These are phyloP conservation scores for Pteromalus puparum DNA, from an alignment of 1,140 invertebrate species.

Conservation along the genomic window DNA sequence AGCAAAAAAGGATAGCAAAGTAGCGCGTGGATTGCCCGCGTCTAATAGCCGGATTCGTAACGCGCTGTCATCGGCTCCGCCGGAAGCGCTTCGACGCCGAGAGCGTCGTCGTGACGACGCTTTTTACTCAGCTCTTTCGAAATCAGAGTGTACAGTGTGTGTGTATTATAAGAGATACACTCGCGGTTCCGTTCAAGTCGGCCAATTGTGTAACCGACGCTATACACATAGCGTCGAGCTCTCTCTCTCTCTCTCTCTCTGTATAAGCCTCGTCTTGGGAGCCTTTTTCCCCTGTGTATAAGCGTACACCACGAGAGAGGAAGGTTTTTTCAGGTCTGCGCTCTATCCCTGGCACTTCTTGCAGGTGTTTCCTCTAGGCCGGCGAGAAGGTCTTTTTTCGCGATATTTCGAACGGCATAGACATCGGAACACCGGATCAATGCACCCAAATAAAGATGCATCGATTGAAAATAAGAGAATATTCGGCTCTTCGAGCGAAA, in stretches of 20 bases:
- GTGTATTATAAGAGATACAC: background rate
- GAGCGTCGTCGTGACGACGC: background rate
- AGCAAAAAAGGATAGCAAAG: background rate
- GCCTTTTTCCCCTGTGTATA: background rate
- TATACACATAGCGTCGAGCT: background rate
- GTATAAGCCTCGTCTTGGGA: background rate
- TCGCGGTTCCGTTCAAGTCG: background rate
- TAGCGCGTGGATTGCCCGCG: background rate
- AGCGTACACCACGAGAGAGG: too few species aligned
- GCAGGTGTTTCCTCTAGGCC: background rate
- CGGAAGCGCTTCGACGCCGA: background rate
- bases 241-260: background rate
- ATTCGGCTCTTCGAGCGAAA: background rate
- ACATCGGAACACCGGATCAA: too few species aligned
- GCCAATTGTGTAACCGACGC: background rate
- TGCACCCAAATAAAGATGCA: too few species aligned
- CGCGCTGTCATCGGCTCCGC: constrained; percentile 1
- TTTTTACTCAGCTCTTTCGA: constrained; percentile 23
- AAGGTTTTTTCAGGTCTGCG: background rate
- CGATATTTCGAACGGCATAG: background rate
- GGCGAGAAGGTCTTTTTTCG: background rate
- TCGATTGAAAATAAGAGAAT: background rate
- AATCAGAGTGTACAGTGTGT: background rate
- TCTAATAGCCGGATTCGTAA: constrained; percentile 9
- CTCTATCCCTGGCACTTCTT: background rate